Conservation (phyloP, 2,888 invertebrate species). For the Oasisia sp. region DNA sequence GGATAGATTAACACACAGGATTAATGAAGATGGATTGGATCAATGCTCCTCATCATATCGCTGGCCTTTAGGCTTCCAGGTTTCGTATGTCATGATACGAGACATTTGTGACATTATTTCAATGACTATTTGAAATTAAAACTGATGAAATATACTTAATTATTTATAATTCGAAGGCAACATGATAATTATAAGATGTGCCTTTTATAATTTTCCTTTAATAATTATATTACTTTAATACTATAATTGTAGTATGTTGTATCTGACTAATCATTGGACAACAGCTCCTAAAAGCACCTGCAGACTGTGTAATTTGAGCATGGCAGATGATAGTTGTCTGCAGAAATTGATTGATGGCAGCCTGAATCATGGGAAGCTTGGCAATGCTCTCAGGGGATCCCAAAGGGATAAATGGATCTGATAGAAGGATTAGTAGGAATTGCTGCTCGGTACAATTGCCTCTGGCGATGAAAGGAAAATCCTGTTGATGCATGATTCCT, state of each 20-base stretch:
- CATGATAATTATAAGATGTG: background rate
- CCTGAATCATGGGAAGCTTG: background rate
- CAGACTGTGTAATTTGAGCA: background rate
- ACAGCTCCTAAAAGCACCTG: background rate
- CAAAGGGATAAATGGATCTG: background rate
- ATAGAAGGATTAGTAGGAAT: background rate
- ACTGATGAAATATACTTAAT: background rate
- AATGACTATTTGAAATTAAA: background rate
- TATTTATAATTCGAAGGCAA: background rate
- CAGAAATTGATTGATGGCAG: conserved; percentile 6
- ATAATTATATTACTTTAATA: background rate
- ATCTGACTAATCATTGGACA: background rate
- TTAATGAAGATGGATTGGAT: background rate
- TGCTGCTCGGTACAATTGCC: background rate
- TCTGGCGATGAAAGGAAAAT: background rate
- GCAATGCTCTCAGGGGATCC: background rate
- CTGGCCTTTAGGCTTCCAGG: background rate
- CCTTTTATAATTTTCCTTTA: background rate
- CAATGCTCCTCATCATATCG: background rate
- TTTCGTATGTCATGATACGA: background rate
- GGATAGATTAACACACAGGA: background rate
- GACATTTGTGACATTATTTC: background rate
- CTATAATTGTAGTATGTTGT: background rate
- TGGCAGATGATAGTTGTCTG: background rate
- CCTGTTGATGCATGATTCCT: background rate